Percentiles rank a stretch among this genome's conserved stretches.
These are phyloP conservation scores for Hypena proboscidalis DNA, from an alignment of 2,888 invertebrate species.

Conservation along the genomic window DNA sequence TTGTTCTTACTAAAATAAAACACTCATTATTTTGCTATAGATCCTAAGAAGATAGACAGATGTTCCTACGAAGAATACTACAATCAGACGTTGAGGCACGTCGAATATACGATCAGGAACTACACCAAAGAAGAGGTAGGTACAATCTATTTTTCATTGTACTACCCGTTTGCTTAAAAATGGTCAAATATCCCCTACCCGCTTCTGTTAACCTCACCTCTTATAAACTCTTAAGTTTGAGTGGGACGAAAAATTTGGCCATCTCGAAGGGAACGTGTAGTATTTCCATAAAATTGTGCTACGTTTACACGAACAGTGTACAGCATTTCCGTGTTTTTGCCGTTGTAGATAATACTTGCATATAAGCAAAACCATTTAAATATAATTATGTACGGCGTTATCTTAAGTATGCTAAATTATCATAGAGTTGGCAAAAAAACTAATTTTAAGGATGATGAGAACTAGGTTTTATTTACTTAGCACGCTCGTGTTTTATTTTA, in stretches of 20 bases:
- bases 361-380: conserved; percentile 3
- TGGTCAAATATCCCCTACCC: background rate
- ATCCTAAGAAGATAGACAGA: conserved; percentile 83
- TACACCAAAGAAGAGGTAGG: conserved; percentile 81
- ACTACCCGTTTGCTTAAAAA: too few species aligned
- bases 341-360: conserved; percentile 2
- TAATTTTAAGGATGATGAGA: background rate
- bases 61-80: conserved; percentile 92
- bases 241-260: too few species aligned
- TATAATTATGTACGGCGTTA: conserved; percentile 13
- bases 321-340: background rate
- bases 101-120: conserved; percentile 80
- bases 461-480: too few species aligned
- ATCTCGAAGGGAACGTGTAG: too few species aligned
- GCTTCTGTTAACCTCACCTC: too few species aligned
- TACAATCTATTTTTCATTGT: too few species aligned
- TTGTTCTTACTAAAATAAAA: too few species aligned
- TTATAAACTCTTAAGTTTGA: too few species aligned
- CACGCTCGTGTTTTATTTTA: too few species aligned
- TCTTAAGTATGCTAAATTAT: background rate
- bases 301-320: too few species aligned
- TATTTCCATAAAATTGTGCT: too few species aligned
- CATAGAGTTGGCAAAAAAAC: background rate
- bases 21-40: conserved; percentile 52
- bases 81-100: conserved; percentile 88